Percentiles rank a stretch among this genome's conserved stretches.
Evolutionary conservation across 30 jellyfish, hydroid and myxozoan genomes (phyloP).

Genomic region (Chrysaora quinquecirrha): DNA sequence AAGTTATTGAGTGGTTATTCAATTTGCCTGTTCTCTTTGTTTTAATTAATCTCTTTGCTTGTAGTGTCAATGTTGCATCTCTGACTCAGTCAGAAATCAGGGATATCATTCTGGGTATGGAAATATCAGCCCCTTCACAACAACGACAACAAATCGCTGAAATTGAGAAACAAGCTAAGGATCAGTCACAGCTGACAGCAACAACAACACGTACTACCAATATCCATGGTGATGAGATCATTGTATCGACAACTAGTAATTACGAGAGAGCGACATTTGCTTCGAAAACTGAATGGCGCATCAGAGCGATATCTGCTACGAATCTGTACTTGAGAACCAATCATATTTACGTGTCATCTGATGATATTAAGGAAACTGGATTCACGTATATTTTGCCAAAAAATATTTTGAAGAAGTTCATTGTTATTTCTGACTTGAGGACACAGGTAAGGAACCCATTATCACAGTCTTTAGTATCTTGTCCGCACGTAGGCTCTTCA

Average conservation of each 20-base stretch:
- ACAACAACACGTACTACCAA: constrained; percentile 98
- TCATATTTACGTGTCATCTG: constrained; percentile 97
- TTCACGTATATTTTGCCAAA: constrained; percentile 97
- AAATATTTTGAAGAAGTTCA: constrained; percentile 95
- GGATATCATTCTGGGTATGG: constrained; percentile 99
- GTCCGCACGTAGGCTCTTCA: no score
- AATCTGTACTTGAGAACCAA: constrained; percentile 98
- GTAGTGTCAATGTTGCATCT: constrained; percentile 99
- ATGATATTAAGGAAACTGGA: constrained; percentile 99
- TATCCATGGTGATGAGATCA: constrained; percentile 99
- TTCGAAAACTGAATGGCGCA: constrained; percentile 99
- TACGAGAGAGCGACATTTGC: constrained; percentile 98
- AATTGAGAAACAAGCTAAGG: constrained; percentile 99
- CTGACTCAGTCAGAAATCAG: constrained; percentile 99
- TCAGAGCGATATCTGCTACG: constrained; percentile 99
- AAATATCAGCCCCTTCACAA: constrained; percentile 99
- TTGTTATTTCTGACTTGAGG: constrained; percentile 96
- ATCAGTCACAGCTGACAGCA: constrained; percentile 99
- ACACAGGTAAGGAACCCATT: constrained; percentile 96
- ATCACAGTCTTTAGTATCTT: no score
- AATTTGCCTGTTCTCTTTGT: no score
- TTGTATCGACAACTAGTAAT: constrained; percentile 97
- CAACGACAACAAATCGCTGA: constrained; percentile 99
- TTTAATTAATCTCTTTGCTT: neutral
- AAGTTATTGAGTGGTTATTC: no score